A percentile compares a stretch with the other conserved stretches of the same genome.
phyloP scores from a whole-genome alignment of 64 coral and sea anemone species.

The Montipora sp. region DNA sequence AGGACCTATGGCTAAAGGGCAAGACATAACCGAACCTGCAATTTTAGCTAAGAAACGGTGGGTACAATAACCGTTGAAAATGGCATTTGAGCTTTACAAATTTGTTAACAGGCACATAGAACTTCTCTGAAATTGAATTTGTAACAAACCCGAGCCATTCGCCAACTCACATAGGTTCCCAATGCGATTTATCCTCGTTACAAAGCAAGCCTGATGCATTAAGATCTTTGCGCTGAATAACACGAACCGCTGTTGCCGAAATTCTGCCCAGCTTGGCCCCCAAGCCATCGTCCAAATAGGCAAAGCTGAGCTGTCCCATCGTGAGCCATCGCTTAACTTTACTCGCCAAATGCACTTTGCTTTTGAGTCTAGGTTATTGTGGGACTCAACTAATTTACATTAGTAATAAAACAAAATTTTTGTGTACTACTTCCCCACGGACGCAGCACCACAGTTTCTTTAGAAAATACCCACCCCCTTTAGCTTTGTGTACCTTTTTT shows the following conservation, averaged over 20 bases:
- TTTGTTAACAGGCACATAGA: conserved; percentile 43
- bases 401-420: too few species aligned
- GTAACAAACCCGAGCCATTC: conserved; percentile 59
- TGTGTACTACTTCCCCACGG: too few species aligned
- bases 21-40: conserved; percentile 40
- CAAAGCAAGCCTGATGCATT: neutral
- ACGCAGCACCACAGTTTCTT: too few species aligned
- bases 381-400: too few species aligned
- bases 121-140: conserved; percentile 52
- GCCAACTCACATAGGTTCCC: neutral
- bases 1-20: conserved; percentile 39
- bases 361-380: too few species aligned
- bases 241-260: conserved; percentile 38
- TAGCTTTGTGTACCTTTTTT: too few species aligned
- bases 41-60: conserved; percentile 24
- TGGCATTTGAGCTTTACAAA: conserved; percentile 51
- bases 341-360: too few species aligned
- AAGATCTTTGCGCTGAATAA: conserved; percentile 42
- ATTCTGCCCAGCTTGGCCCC: conserved; percentile 40
- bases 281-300: neutral
- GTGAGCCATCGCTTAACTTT: conserved; percentile 38
- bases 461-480: too few species aligned
- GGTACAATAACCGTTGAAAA: conserved; percentile 17
- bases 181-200: conserved; percentile 27
- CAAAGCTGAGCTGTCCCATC: conserved; percentile 56